Evolutionary conservation across 2,888 invertebrate genomes (phyloP), one percentile per base, ranked within the genome.

Genomic region (Lycophotia porphyrea): DNA sequence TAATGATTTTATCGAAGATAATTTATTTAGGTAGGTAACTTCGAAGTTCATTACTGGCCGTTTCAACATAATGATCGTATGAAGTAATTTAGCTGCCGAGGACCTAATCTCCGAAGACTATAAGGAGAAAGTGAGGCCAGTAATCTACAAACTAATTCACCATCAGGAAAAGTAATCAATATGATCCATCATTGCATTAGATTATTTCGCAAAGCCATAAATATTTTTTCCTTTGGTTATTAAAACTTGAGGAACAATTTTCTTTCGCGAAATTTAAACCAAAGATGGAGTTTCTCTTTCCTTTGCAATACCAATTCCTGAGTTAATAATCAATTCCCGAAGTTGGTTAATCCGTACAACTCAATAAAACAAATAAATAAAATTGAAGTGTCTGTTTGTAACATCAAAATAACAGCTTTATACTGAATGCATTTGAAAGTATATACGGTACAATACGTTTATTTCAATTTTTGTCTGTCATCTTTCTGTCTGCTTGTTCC

Each of bases 271-370:
- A 76, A 68, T 84, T 84, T 73, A 65, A 78, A 76, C 15, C 24
- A 42, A 76, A 84, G 67, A 68, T 83, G 71, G 72, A 83, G 75
- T 86, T 86, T 86, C 73, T 81, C 78, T 76, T 75, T 79, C 61
- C 68, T 78, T 81, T 78, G 73, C 84, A 72, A 84, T 88, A 69
- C 80, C 80, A 82, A 87, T 87, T 87, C 86, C 87, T 76, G 82
- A 90, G 86, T 90, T 90, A 87, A 89, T 90, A 90, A 90, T 91
- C 90, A 90, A 93, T 90, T 90, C 84, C 61, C 80, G 66, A 92
- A 92, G 90, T 90, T 92, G 69, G 77, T 74, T 88, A 90, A 90
- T 89, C 88, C 86, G 80, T 82, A 89, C 87, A 89, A 92, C 91
- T 92, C 86, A 90, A 92, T n/a, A n/a, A n/a, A n/a, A n/a, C n/a